These are phyloP conservation scores for Anser brachyrhynchus DNA, from an alignment of 2,113 vertebrate species.

Conservation along the genomic window DNA sequence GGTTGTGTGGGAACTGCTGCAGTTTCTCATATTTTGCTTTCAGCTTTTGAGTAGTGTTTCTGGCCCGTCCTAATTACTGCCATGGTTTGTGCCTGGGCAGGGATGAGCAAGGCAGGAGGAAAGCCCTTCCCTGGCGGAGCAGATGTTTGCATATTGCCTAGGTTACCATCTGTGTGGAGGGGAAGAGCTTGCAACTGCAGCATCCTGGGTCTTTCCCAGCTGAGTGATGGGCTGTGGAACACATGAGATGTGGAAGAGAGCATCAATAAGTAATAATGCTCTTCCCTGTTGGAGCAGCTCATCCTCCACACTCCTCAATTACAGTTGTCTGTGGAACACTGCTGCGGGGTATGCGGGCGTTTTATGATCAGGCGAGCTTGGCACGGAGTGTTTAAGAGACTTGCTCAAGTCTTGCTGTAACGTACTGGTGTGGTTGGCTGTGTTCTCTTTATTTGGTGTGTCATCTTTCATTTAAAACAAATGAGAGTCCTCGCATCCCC, in stretches of 20 bases:
- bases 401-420: neutral
- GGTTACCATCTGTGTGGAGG: slow-evolving; percentile 47
- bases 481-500: rapidly evolving
- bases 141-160: slow-evolving; percentile 56
- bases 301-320: neutral
- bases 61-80: neutral
- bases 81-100: neutral
- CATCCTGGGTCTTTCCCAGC: neutral
- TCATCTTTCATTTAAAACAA: neutral
- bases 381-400: neutral
- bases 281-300: neutral
- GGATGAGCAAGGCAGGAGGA: neutral
- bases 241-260: neutral
- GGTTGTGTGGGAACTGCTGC: neutral
- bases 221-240: neutral
- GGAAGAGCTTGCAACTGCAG: neutral
- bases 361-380: neutral
- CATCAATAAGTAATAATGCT: neutral
- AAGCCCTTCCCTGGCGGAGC: slow-evolving; percentile 13
- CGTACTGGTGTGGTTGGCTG: neutral
- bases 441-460: neutral
- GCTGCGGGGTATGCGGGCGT: rapidly evolving
- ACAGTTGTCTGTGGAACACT: neutral
- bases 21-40: neutral
- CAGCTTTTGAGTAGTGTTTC: neutral